phyloP scores from a whole-genome alignment of 2,113 vertebrate species.

The Bubo bubo region DNA sequence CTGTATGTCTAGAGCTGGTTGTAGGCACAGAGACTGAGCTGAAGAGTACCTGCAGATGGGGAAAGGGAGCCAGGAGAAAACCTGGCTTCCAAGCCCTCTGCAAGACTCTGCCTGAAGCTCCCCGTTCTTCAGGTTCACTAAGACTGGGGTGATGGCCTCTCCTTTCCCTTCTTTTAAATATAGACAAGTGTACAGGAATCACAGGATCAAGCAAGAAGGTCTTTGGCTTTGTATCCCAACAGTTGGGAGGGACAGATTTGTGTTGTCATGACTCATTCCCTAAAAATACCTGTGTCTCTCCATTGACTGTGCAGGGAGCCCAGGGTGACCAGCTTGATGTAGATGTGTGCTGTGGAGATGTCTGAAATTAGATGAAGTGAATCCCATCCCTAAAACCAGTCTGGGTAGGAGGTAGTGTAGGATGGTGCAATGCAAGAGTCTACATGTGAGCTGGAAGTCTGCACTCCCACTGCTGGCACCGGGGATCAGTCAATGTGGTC shows the following conservation, averaged over 20 bases:
- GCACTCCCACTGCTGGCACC: constrained; percentile 59
- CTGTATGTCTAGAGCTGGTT: neutral
- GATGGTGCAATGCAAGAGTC: constrained; percentile 68
- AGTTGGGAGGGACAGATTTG: neutral
- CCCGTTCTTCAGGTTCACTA: neutral
- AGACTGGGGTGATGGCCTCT: neutral
- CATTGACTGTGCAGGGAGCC: constrained; percentile 32
- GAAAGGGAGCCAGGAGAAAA: neutral
- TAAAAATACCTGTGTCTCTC: constrained; percentile 32
- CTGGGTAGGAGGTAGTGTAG: constrained; percentile 59
- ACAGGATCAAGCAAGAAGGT: neutral
- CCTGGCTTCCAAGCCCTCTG: neutral
- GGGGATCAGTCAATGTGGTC: constrained; percentile 45
- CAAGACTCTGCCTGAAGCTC: neutral
- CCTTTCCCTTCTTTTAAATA: neutral
- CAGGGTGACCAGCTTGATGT: constrained; percentile 55
- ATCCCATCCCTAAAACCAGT: constrained; percentile 60
- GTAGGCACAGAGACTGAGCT: neutral
- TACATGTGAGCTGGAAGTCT: constrained; percentile 72
- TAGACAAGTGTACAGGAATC: neutral
- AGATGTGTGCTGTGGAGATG: constrained; percentile 15
- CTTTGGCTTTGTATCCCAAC: neutral
- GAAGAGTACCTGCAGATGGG: neutral
- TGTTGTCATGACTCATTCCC: constrained; percentile 14
- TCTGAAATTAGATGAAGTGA: constrained; percentile 55